Evolutionary conservation across 1,140 invertebrate species (phyloP), one percentile per base, ranked within the genome.

Genomic region (Uloborus diversus): DNA sequence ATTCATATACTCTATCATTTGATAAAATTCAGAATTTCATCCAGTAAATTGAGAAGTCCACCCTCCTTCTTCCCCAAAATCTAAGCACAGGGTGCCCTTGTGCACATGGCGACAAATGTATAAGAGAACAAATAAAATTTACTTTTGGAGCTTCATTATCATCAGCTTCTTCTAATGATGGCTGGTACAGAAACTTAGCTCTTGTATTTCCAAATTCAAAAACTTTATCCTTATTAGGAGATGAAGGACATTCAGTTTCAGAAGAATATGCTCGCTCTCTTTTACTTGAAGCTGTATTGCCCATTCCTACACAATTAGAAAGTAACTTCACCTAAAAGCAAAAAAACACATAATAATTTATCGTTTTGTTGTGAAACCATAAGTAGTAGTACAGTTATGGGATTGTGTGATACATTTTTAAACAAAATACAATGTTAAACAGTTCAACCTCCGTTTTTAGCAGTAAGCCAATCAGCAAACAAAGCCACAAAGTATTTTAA

Each of bases 131-230:
- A 35, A 70, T 11, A 7, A 33, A 70, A 0, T n/a, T 37, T 70
- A 70, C 68, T 57, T 70, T 57, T 7, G 53, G 30, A 66, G 66
- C 68, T 35, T 25, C 51, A 57, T n/a, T 27, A 82, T 94, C 93
- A 82, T 93, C 84, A 47, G 69, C 92, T 85, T 94, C 93, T 84
- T 95, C 94, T 79, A 93, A 89, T n/a, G 92, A 93, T 81, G 90
- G 88, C 85, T 91, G 88, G 85, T 89, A 88, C 35, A 90, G 85
- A 49, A 91, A 84, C 81, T 90, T 90, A 25, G 33, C 42, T 17
- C 89, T 87, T 86, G 92, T 93, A 86, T 94, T 94, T 84, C 94
- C 93, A 87, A 95, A 95, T 35, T 91, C 90, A 88, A 95, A 95
- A 53, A 93, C 93, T 87, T 94, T 92, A 83, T 94, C 93, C 84